Conservation (phyloP, 2,888 invertebrate species). For the Microctonus aethiopoides region DNA sequence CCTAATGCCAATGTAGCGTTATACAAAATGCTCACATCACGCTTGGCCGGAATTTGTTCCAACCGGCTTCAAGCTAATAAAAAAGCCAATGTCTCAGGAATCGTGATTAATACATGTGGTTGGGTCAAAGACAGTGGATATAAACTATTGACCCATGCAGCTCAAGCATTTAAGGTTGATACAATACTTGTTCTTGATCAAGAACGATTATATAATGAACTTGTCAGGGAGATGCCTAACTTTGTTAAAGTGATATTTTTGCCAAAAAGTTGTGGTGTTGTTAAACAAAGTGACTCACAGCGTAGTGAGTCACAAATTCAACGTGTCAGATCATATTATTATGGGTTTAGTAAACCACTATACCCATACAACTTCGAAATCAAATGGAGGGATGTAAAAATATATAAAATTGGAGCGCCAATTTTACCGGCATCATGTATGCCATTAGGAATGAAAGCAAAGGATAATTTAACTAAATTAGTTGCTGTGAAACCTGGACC, state of each 20-base stretch:
- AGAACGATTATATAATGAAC: slow-evolving; percentile 93
- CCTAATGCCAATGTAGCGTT: slow-evolving; percentile 83
- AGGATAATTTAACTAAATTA: slow-evolving; percentile 91
- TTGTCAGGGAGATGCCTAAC: slow-evolving; percentile 91
- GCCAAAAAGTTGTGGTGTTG: slow-evolving; percentile 97
- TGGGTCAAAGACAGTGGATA: slow-evolving; percentile 96
- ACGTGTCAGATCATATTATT: slow-evolving; percentile 93
- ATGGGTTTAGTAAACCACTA: slow-evolving; percentile 83
- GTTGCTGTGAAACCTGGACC: slow-evolving; percentile 83
- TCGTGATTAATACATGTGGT: slow-evolving; percentile 97
- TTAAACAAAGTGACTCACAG: slow-evolving; percentile 81
- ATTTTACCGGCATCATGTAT: slow-evolving; percentile 94
- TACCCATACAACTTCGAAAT: slow-evolving; percentile 97
- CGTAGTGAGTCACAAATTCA: slow-evolving; percentile 82
- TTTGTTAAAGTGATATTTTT: slow-evolving; percentile 91
- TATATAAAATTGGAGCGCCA: slow-evolving; percentile 95
- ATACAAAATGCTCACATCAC: slow-evolving; percentile 84
- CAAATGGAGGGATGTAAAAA: slow-evolving; percentile 87
- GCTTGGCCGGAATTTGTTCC: slow-evolving; percentile 87
- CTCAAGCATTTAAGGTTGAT: slow-evolving; percentile 95
- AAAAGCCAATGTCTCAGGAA: slow-evolving; percentile 88
- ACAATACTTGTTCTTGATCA: slow-evolving; percentile 96
- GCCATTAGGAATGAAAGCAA: slow-evolving; percentile 94
- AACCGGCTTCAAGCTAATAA: slow-evolving; percentile 88
- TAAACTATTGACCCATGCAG: slow-evolving; percentile 85